Evolutionary conservation across 2,888 invertebrate genomes (phyloP), one percentile per base, ranked within the genome.

Genomic region (Geotrupes spiniger): DNA sequence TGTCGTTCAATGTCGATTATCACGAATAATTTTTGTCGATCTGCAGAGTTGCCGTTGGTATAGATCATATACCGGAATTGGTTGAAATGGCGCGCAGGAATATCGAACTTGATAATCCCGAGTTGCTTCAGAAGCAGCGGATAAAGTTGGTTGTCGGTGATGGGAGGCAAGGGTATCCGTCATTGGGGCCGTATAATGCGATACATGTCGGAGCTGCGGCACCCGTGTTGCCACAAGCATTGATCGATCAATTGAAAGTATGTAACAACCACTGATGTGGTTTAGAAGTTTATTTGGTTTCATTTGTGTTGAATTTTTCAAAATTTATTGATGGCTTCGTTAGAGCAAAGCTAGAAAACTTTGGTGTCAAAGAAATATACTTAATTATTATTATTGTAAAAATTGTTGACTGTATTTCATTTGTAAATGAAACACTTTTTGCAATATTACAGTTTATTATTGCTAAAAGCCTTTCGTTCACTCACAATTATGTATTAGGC

Each of bases 171-270:
- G 96, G 96, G 2, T 85, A 82, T 65, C 74, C 81, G 1, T 74
- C 78, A 44, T 80, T 83, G 55, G 91, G 86, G 2, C 94, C 93
- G 0, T 96, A 86, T 65, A 86, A 92, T 76, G 94, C 92, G 11
- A 96, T 96, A 60, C 95, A 96, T 73, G 92, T 93, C 4, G 94
- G 93, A 41, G 94, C 93, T 6, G 93, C 93, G 25, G 88, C 92
- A 6, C 83, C 89, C 2, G 79, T 78, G 46, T 76, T 89, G 47
- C 93, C 92, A 16, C 78, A 85, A 70, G 78, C 83, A 58, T 83
- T 92, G 68, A 76, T 93, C 52, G 84, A 89, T 28, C 96, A 96
- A 72, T 74, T 96, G 62, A 92, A 92, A 68, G 88, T 70, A 59
- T 36, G 36, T 25, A n/a, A n/a, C n/a, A n/a, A n/a, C n/a, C n/a